Conservation (phyloP, 2,113 vertebrate genomes). For the Sprattus sprattus region DNA sequence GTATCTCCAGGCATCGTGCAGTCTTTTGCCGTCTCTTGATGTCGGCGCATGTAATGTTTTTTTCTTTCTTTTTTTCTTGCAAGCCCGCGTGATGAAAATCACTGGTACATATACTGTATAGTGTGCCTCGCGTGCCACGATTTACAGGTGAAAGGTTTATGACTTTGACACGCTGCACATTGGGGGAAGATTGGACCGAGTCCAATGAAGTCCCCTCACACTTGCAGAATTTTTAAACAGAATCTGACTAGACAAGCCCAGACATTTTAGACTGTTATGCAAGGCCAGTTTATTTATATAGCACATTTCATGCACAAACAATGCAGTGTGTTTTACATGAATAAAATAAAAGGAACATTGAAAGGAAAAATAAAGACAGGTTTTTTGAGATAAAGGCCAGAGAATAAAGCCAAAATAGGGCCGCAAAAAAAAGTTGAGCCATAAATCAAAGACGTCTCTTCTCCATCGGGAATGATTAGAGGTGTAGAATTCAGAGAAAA, state of each 20-base stretch:
- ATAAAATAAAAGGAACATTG: no score
- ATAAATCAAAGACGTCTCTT: no score
- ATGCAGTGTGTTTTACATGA: no score
- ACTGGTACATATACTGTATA: background rate
- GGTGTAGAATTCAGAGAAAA: no score
- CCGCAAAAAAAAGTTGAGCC: no score
- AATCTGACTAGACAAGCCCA: background rate
- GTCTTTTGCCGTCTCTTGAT: background rate
- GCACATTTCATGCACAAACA: no score
- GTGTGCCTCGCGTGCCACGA: background rate
- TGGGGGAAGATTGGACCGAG: background rate
- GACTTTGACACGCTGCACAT: background rate
- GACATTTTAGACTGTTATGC: background rate
- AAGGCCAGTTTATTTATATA: no score
- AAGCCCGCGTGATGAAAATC: background rate
- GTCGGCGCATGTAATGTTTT: background rate
- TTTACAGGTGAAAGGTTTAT: slow-evolving; percentile 4
- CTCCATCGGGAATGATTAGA: no score
- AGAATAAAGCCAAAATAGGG: no score
- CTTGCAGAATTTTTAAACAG: background rate
- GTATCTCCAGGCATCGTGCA: background rate
- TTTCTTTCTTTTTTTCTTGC: no score
- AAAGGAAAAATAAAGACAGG: no score
- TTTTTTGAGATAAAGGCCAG: no score
- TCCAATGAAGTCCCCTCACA: background rate